Evolutionary conservation across 2,888 invertebrate species (phyloP), one percentile per base, ranked within the genome.

Genomic region (Scelioninae gen. 1): DNA sequence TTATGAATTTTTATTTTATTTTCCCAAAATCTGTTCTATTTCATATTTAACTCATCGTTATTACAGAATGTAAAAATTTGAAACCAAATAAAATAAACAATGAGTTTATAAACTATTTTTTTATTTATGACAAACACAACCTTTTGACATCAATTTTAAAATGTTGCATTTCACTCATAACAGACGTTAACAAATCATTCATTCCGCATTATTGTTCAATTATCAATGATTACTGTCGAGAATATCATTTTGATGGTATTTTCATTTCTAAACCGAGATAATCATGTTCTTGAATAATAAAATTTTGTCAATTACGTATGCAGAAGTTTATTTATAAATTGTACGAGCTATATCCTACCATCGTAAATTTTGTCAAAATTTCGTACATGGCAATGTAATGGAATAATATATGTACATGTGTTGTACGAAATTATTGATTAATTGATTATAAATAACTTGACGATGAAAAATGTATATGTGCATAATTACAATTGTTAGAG

Each of bases 381-480:
- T 55, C 13, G 55, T 31, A 31, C 11, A 6, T 5, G 34, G 1
- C 16, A 38, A 16, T 9, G 15, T 38, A 56, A 7, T 34, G 1
- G 34, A 56, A 43, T 60, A 60, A 45, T 29, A 31, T 31, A 62
- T 45, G n/a, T n/a, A n/a, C 62, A 15, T 23, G 9, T 9, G 15
- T 45, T 45, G 29, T 13, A 6, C 47, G 15, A 47, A 49, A 47
- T 47, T 49, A 49, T 63, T 49, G 63, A 63, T 49, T 47, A 49
- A 63, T 49, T 47, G 13, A 15, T 63, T 63, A 47, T 32, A 63
- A 32, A 63, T 63, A 45, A 8, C 43, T n/a, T 34, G 40, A 9
- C 38, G 3, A n/a, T n/a, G n/a, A 9, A 43, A 10, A 4, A 38
- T 38, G 5, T 38, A 38, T 38, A 43, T n/a, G 5, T 43, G 43